These are phyloP conservation scores for Steinernema carpocapsae DNA, from an alignment of 2,888 invertebrate genomes.

Conservation along the genomic window DNA sequence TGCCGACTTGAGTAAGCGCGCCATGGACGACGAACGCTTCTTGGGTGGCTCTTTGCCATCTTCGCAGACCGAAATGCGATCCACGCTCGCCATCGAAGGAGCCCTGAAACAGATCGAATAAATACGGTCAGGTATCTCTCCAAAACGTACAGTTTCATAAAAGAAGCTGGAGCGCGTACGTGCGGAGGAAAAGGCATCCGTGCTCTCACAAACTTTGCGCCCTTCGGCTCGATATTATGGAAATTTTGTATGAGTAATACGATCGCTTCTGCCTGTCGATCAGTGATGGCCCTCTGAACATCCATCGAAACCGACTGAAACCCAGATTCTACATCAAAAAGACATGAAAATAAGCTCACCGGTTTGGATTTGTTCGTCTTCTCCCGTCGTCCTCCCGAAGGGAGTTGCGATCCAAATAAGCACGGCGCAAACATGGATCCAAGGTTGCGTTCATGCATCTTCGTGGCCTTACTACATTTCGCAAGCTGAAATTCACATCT, in stretches of 20 bases:
- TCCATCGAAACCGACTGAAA: constrained; percentile 2
- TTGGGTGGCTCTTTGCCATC: not conserved
- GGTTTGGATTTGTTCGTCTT: not conserved
- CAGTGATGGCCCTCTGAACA: not conserved
- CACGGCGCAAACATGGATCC: constrained; percentile 18
- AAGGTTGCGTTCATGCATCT: not conserved
- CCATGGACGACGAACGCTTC: constrained; percentile 6
- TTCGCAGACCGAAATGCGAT: not conserved
- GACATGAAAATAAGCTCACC: not conserved
- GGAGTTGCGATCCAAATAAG: constrained; percentile 9
- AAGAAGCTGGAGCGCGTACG: too few relatives aligned
- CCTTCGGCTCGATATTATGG: not conserved
- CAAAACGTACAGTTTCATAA: too few relatives aligned
- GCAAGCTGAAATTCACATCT: not conserved
- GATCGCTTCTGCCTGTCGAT: not conserved
- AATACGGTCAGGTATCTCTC: too few relatives aligned
- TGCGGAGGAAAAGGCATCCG: too few relatives aligned
- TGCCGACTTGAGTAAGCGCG: not conserved
- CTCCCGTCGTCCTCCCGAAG: not conserved
- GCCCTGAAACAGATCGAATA: not conserved
- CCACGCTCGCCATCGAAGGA: not conserved
- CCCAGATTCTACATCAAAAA: not conserved
- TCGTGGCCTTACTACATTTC: not conserved
- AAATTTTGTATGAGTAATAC: constrained; percentile 2
- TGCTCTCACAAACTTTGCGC: not conserved